phyloP scores from a whole-genome alignment of 2,113 vertebrate species.

The Dolichallabes microphthalmus region DNA sequence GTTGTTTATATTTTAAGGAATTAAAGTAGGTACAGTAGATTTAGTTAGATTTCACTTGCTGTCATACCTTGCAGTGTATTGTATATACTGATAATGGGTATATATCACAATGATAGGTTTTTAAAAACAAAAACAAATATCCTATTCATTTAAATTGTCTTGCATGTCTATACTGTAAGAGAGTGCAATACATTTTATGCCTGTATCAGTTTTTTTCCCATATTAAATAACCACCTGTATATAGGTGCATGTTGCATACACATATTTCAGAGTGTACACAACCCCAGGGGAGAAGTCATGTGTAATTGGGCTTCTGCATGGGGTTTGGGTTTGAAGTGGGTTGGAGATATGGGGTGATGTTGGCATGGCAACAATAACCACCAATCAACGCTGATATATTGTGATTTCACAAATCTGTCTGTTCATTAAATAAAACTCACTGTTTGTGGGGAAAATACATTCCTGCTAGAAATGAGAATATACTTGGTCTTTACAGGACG shows the following conservation, averaged over 20 bases:
- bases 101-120: not conserved
- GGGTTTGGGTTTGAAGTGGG: slow-evolving; percentile 7
- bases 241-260: not conserved
- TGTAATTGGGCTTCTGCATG: slow-evolving; percentile 20
- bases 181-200: not conserved
- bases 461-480: not conserved
- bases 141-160: not conserved
- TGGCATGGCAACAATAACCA: slow-evolving; percentile 62
- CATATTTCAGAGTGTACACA: slow-evolving; percentile 7
- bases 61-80: too few relatives aligned
- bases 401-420: slow-evolving; percentile 59
- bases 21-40: too few relatives aligned
- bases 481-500: not conserved
- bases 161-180: not conserved
- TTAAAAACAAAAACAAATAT: not conserved
- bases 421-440: slow-evolving; percentile 42
- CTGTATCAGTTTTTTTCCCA: not conserved
- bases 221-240: not conserved
- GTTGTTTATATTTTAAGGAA: too few relatives aligned
- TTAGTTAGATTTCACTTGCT: too few relatives aligned
- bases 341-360: slow-evolving; percentile 45
- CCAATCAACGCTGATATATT: slow-evolving; percentile 58
- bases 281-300: slow-evolving; percentile 42
- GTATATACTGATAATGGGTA: not conserved
- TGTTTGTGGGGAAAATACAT: slow-evolving; percentile 28